Conservation (phyloP, 2,797 vertebrate genomes). For the Sciurus carolinensis region DNA sequence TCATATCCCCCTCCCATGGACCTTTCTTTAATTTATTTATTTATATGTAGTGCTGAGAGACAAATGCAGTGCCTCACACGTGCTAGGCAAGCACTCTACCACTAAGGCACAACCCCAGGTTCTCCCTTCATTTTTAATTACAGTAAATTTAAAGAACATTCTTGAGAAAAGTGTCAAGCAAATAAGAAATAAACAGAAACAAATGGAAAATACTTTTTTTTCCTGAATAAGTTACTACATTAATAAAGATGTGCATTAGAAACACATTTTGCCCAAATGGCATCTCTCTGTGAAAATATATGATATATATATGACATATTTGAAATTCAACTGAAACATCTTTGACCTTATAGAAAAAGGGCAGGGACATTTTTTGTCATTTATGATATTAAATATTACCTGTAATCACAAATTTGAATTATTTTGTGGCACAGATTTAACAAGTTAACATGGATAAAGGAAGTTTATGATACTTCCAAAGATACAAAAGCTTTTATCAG, state of each 20-base stretch:
- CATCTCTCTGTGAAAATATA: not conserved
- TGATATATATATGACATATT: not conserved
- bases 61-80: too few species aligned
- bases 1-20: not conserved
- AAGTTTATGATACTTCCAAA: slow-evolving; percentile 30
- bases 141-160: not conserved
- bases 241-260: not conserved
- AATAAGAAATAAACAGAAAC: not conserved
- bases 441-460: not conserved
- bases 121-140: not conserved
- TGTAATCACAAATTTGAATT: not conserved
- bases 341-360: not conserved
- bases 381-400: slow-evolving; percentile 7
- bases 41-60: too few species aligned
- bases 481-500: not conserved
- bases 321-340: slow-evolving; percentile 1
- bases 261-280: not conserved
- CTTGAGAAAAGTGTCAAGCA: not conserved
- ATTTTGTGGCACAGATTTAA: not conserved
- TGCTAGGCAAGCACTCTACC: too few species aligned
- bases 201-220: not conserved
- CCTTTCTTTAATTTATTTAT: too few species aligned
- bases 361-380: not conserved
- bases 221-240: not conserved
- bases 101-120: too few species aligned